Base-by-base conservation (phyloP, 2,888 invertebrate genomes). In the Cataglyphis livida region DNA sequence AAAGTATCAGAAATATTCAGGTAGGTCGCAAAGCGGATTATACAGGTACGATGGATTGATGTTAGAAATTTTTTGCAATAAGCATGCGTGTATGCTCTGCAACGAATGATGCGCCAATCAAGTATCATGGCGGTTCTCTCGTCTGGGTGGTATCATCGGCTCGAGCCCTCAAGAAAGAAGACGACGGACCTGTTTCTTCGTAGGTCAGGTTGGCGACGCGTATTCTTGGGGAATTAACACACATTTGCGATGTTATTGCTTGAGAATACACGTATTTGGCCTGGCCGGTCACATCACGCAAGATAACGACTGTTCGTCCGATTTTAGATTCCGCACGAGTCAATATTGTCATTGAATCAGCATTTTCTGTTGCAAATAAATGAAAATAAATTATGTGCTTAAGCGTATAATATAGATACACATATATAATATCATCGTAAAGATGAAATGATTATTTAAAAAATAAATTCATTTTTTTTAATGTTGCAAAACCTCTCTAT, bases 191-290 rank as follows among this genome's bases (percentile, higher is more conserved):
- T 25, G 9, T 25, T 79, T 81, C 84, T 66, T 82, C 84, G 90
- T 64, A 92, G 93, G 91, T 91, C 93, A 93, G 97, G 96, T 96
- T 97, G 98, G 97, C 97, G 97, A 98, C 98, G 98, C 97, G 98
- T 98, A 98, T 98, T 98, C 98, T 98, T 98, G 97, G 98, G 98
- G 97, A 98, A 98, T 98, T 98, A 98, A 98, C 98, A 98, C 98
- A 97, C 96, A 96, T 96, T 96, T 95, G 96, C 97, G 98, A 96
- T 98, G 98, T 98, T 98, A 98, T 98, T 98, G 98, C 98, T 98
- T 98, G 98, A 98, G 98, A 98, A 98, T 98, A 98, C 98, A 98
- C 98, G 98, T 98, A 98, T 98, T 97, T 98, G 94, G 92, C 91
- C 93, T 93, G 93, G 97, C 97, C 97, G 96, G 97, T 97, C 96